Conservation (phyloP, 2,113 vertebrate genomes). For the Cairina moschata region DNA sequence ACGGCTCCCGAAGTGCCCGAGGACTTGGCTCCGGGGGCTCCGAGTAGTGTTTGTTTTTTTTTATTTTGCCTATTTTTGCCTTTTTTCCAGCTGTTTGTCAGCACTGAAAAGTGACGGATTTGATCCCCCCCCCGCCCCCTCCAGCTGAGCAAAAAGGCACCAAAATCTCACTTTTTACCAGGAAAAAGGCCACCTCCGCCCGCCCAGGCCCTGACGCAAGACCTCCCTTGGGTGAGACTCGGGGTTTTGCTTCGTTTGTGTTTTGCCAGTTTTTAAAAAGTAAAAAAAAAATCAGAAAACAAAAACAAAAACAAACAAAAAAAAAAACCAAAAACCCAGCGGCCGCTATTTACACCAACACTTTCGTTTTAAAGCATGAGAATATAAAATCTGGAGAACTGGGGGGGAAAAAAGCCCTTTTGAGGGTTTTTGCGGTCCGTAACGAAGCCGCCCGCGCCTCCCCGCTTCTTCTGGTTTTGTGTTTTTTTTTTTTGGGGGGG, state of each 20-base stretch:
- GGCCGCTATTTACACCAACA: not conserved
- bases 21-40: no score
- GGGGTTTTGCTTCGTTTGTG: not conserved
- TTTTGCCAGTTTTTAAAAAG: not conserved
- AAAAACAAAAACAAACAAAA: no score
- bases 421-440: not conserved
- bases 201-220: no score
- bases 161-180: not conserved
- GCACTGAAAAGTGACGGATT: not conserved
- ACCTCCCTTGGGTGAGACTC: not conserved
- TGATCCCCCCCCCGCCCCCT: no score
- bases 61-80: no score
- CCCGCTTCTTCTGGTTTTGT: no score
- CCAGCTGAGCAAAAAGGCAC: not conserved
- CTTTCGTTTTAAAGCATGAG: not conserved
- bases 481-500: not conserved
- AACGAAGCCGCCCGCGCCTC: no score
- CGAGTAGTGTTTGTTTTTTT: no score
- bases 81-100: not conserved
- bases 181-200: not conserved
- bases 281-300: no score
- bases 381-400: not conserved
- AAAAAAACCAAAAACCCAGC: no score
- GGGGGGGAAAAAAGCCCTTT: not conserved
- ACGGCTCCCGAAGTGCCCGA: no score